phyloP scores from a whole-genome alignment of 2,888 invertebrate species.

The Sisyra nigra region DNA sequence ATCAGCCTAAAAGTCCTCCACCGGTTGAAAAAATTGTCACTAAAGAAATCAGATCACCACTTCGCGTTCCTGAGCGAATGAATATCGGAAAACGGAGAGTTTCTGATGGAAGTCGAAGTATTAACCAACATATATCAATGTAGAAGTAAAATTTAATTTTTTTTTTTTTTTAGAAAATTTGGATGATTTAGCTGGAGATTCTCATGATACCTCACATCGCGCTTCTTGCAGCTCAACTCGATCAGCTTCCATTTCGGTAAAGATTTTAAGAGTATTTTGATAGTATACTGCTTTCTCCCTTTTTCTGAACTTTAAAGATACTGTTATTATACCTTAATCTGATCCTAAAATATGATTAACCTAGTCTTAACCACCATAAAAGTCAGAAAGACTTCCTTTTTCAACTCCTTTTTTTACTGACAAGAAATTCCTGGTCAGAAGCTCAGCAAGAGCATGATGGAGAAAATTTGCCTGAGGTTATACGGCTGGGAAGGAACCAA shows the following conservation, averaged over 20 bases:
- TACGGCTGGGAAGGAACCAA: too few relatives aligned
- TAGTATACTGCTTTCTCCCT: too few relatives aligned
- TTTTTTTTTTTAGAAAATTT: neutral
- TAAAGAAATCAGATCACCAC: slow-evolving; percentile 7
- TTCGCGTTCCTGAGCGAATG: slow-evolving; percentile 7
- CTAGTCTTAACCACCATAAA: too few relatives aligned
- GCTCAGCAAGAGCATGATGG: too few relatives aligned
- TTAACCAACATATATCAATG: neutral
- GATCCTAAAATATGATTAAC: too few relatives aligned
- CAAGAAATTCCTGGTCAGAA: too few relatives aligned
- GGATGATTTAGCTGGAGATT: slow-evolving; percentile 1
- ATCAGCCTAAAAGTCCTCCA: slow-evolving; percentile 14
- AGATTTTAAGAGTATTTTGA: slow-evolving; percentile 10
- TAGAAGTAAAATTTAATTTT: neutral
- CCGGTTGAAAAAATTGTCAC: slow-evolving; percentile 8
- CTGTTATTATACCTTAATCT: too few relatives aligned
- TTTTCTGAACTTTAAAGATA: too few relatives aligned
- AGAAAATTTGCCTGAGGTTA: too few relatives aligned
- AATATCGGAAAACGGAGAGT: slow-evolving; percentile 8
- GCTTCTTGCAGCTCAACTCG: slow-evolving; percentile 23
- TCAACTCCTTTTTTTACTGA: too few relatives aligned
- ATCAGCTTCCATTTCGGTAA: slow-evolving; percentile 24
- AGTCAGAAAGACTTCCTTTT: too few relatives aligned
- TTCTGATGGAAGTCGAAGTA: slow-evolving; percentile 8
- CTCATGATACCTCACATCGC: slow-evolving; percentile 19